phyloP scores from a whole-genome alignment of 2,888 invertebrate species.

The Belgica antarctica region DNA sequence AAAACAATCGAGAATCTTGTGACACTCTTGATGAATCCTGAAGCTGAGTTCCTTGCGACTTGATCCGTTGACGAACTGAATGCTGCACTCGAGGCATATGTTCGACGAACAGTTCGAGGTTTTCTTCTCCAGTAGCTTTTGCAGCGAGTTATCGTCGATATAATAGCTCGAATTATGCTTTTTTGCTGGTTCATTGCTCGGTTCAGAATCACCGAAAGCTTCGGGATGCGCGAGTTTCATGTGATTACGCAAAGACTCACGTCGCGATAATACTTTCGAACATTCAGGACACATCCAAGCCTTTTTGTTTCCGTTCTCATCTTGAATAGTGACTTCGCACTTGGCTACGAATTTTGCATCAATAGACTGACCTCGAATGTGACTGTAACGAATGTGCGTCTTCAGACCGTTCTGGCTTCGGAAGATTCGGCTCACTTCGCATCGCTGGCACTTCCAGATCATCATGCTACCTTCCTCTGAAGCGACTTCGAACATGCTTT shows the following conservation, averaged over 20 bases:
- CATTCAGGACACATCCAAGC: slow-evolving; percentile 32
- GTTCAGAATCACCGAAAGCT: neutral
- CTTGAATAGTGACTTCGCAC: neutral
- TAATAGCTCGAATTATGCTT: neutral
- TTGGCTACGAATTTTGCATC: slow-evolving; percentile 25
- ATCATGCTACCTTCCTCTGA: neutral
- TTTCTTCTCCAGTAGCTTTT: neutral
- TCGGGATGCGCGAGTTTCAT: slow-evolving; percentile 25
- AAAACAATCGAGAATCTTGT: slow-evolving; percentile 19
- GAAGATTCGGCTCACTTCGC: neutral
- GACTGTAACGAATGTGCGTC: slow-evolving; percentile 35
- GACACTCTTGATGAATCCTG: slow-evolving; percentile 22
- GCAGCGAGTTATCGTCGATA: neutral
- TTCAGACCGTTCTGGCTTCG: slow-evolving; percentile 26
- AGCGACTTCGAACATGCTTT: slow-evolving; percentile 2
- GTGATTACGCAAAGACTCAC: slow-evolving; percentile 21
- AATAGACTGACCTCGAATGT: slow-evolving; percentile 16
- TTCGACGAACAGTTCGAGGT: neutral
- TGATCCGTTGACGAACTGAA: slow-evolving; percentile 28
- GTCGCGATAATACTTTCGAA: neutral
- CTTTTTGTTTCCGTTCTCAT: neutral
- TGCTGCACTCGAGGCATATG: neutral
- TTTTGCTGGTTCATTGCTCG: neutral
- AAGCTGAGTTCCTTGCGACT: slow-evolving; percentile 18
- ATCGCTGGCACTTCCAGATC: slow-evolving; percentile 32